Conservation (phyloP, 2,888 invertebrate species). For the Philhelius pedissequus region DNA sequence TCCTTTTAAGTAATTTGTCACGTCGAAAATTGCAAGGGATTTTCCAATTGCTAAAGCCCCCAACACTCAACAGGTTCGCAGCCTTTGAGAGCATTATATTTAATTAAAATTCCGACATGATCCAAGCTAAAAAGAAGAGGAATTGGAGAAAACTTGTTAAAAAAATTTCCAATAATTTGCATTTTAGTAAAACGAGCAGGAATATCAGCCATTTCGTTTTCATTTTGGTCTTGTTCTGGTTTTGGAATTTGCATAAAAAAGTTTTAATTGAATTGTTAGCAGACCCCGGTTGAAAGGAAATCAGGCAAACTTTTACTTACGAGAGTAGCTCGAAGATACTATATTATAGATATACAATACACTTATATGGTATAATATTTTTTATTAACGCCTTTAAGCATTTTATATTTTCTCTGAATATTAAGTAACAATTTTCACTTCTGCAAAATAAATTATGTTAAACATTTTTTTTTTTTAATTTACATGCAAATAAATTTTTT, state of each 20-base stretch:
- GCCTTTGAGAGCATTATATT: constrained; percentile 20
- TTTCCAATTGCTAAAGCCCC: background rate
- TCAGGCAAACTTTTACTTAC: constrained; percentile 19
- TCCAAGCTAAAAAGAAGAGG: background rate
- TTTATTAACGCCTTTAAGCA: background rate
- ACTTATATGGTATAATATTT: background rate
- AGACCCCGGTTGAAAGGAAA: constrained; percentile 6
- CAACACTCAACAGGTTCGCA: constrained; percentile 40
- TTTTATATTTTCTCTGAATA: background rate
- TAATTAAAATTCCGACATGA: constrained; percentile 47
- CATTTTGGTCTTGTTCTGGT: constrained; percentile 35
- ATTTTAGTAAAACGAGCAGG: constrained; percentile 20
- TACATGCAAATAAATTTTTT: too few relatives aligned
- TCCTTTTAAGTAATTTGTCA: constrained; percentile 1
- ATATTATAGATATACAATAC: background rate
- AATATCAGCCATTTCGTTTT: constrained; percentile 11
- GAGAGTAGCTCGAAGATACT: background rate
- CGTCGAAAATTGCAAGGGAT: constrained; percentile 14
- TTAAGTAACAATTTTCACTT: background rate
- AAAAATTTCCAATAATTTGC: constrained; percentile 51
- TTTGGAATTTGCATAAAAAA: constrained; percentile 48
- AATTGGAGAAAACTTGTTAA: constrained; percentile 6
- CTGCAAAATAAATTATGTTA: too few relatives aligned
- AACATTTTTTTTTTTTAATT: too few relatives aligned
- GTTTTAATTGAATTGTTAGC: constrained; percentile 56